These are phyloP conservation scores for Emberiza fucata DNA, from an alignment of 2,113 vertebrate genomes.

Conservation along the genomic window DNA sequence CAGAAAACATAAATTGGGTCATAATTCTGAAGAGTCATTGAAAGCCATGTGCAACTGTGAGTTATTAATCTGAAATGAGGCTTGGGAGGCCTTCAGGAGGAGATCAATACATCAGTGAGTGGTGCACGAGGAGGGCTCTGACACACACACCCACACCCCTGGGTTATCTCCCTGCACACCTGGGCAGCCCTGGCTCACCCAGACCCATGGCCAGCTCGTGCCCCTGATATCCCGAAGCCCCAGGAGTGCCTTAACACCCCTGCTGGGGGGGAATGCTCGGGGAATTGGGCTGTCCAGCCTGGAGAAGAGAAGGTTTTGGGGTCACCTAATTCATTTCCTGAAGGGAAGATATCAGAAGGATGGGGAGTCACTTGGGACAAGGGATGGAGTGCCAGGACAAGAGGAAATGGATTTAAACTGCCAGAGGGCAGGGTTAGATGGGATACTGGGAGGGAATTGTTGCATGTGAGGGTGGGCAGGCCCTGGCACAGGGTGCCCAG, in stretches of 20 bases:
- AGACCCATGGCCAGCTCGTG: rapidly evolving
- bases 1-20: slow-evolving; percentile 63
- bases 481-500: background rate
- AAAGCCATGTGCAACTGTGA: slow-evolving; percentile 36
- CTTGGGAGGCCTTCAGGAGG: slow-evolving; percentile 42
- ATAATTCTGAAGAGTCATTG: slow-evolving; percentile 68
- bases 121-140: background rate
- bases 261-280: background rate
- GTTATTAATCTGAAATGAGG: slow-evolving; percentile 48
- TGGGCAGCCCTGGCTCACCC: rapidly evolving
- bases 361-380: background rate
- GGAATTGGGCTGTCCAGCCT: background rate
- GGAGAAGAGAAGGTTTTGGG: background rate
- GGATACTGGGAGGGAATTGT: rapidly evolving
- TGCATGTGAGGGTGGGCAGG: background rate
- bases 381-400: background rate
- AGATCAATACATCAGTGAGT: background rate
- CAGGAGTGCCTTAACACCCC: background rate
- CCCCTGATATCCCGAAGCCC: background rate
- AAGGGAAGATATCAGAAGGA: too few species aligned
- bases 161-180: background rate
- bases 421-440: rapidly evolving
- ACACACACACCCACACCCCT: background rate
- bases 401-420: background rate
- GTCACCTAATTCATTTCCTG: background rate